Conservation (phyloP, 2,113 vertebrate species). For the Danio rerio region GRCz12tu NC_133185.1:30375001-30375500, state of each 20-base stretch:
- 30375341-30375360: no score
- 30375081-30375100: slow-evolving; percentile 10
- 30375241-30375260: background rate
- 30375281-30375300: no score
- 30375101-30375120: background rate
- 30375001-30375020: slow-evolving; percentile 74
- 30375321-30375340: no score
- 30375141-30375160: background rate
- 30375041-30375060: background rate
- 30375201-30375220: slow-evolving; percentile 40
- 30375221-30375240: slow-evolving; percentile 19
- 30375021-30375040: slow-evolving; percentile 8
- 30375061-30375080: background rate
- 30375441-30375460: no score
- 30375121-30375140: background rate
- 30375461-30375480: no score
- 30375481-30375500: no score
- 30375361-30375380: no score
- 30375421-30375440: no score
- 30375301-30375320: no score
- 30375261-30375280: no score
- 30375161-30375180: slow-evolving; percentile 16
- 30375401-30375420: no score
- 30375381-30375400: no score
- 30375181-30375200: slow-evolving; percentile 33